Evolutionary conservation across 1,140 invertebrate species (phyloP).

Genomic region (Drosophila lowei): DNA sequence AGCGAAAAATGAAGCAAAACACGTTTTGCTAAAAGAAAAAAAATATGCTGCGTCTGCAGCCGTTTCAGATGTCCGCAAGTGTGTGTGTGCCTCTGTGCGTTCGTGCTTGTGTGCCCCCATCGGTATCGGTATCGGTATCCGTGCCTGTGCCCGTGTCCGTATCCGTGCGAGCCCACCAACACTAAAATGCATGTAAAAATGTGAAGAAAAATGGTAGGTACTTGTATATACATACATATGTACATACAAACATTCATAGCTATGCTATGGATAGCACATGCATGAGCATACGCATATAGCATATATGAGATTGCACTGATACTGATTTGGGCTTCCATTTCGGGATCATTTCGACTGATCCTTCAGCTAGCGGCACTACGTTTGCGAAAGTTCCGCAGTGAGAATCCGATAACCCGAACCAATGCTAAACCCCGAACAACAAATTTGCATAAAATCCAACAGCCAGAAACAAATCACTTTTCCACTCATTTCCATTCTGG

Average conservation of each 20-base stretch:
- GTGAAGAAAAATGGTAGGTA: slow-evolving; percentile 71
- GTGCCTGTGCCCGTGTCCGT: slow-evolving; percentile 49
- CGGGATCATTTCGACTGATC: neutral
- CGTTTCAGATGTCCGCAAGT: slow-evolving; percentile 40
- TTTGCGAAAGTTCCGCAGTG: neutral
- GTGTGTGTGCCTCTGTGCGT: slow-evolving; percentile 46
- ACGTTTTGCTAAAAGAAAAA: slow-evolving; percentile 70
- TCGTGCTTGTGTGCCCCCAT: slow-evolving; percentile 31
- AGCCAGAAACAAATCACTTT: slow-evolving; percentile 42
- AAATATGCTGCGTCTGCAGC: slow-evolving; percentile 63
- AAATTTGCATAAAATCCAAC: slow-evolving; percentile 39
- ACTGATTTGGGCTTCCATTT: slow-evolving; percentile 9
- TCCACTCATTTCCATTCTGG: neutral
- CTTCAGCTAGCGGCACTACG: neutral
- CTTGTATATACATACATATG: slow-evolving; percentile 1
- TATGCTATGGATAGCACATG: neutral
- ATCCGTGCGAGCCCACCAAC: slow-evolving; percentile 51
- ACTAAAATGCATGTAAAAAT: slow-evolving; percentile 59
- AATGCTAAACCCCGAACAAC: too few species aligned
- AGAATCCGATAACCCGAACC: too few species aligned
- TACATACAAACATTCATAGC: slow-evolving; percentile 27
- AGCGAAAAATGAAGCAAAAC: slow-evolving; percentile 78
- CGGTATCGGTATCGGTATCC: slow-evolving; percentile 28
- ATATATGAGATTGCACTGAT: neutral
- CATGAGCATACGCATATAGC: neutral